Base-by-base conservation (phyloP, 2,113 vertebrate genomes). In the Meles meles region DNA sequence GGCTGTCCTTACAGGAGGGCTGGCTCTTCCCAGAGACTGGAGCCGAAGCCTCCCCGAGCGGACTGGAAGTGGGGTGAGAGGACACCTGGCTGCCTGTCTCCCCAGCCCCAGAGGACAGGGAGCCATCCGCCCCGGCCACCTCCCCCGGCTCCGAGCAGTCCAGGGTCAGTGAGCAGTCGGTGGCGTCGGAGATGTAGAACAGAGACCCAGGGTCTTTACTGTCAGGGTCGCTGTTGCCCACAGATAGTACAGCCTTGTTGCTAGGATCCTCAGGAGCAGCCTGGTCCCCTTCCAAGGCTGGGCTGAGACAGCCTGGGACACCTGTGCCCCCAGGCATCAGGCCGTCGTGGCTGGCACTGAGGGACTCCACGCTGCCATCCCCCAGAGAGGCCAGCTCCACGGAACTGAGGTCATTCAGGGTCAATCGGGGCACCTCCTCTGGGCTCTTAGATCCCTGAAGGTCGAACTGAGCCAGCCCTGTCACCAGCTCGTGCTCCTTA, bases 101-200 rank as follows among this genome's bases (percentile, higher is more conserved):
- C 25, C 92, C 95, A 2, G n/a, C 23, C 52, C 67, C 95, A 0
- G 93, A 84, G 39, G 92, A 90, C 63, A 87, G 90, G 55, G 98
- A 97, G 39, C 94, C 97, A 4, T 8, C 57, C 9, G 76, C 91
- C 89, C 90, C 97, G 7, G 8, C 47, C 6, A 97, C 97, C 18
- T 55, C 97, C 72, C 85, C 90, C 0, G 39, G 31, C 92, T 99
- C 99, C 0, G 99, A 99, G 95, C 98, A 99, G 98, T 99, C 99
- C 85, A 99, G 96, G 0, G 99, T 99, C 97, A 99, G 98, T 2
- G 99, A 99, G 98, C 99, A 99, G 98, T 99, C 99, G 0, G 99
- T 99, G 2, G 98, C 89, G 93, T 99, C 99, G 1, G 99, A 99
- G 61, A 99, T 80, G 31, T 98, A 99, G 76, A 99, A 98, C 85